A percentile compares a stretch with the other conserved stretches of the same genome.
Conservation (phyloP, 37 sponge, comb jelly and placozoan genomes). For the Cladorhizidae sp. region DNA sequence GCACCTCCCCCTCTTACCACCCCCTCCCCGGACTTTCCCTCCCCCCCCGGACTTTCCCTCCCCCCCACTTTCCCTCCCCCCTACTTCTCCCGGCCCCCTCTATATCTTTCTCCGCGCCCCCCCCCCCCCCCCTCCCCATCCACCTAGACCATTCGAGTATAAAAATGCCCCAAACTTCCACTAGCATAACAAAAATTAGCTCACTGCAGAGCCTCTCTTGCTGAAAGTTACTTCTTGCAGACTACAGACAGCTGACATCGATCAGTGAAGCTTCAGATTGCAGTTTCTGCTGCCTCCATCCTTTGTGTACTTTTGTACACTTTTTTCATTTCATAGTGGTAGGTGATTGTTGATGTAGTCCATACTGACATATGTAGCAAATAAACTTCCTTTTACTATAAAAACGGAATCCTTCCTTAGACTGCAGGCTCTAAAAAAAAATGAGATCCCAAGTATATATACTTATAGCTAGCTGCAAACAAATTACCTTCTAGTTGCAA, state of each 20-base stretch:
- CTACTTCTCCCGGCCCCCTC: no score
- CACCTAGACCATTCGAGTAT: no score
- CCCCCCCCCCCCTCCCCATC: no score
- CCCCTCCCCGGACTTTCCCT: no score
- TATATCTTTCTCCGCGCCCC: no score
- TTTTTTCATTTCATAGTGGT: background rate
- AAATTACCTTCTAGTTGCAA: no score
- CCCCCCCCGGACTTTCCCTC: no score
- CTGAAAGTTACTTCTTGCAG: background rate
- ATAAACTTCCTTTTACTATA: background rate
- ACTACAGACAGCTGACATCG: background rate
- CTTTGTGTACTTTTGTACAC: background rate
- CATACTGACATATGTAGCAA: slow-evolving; percentile 7
- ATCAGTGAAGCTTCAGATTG: background rate
- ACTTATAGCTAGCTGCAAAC: no score
- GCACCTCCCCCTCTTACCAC: no score
- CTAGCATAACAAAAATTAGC: background rate
- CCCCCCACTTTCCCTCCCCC: no score
- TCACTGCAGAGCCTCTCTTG: background rate
- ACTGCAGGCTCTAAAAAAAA: background rate
- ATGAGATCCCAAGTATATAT: no score
- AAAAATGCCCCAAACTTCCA: no score
- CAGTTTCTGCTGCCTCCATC: background rate
- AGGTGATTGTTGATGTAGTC: slow-evolving; percentile 5
- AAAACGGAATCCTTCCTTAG: background rate